Evolutionary conservation across 2,888 invertebrate species (phyloP).

Genomic region (Drosophila gaucha): DNA sequence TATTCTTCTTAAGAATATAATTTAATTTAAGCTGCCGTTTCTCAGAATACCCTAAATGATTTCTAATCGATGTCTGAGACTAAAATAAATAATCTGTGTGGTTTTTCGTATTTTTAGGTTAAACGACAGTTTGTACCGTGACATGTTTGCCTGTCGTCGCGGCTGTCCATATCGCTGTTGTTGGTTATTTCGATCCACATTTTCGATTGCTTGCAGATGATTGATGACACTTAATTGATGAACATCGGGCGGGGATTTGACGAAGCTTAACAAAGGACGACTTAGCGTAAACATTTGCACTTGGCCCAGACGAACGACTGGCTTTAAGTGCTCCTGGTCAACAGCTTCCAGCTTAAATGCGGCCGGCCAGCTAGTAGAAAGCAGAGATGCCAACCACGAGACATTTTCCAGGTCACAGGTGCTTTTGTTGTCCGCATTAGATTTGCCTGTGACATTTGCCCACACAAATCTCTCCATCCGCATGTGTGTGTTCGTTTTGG

Average conservation of each 20-base stretch:
- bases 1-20: no score
- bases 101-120: conserved; percentile 69
- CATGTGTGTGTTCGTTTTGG: conserved; percentile 19
- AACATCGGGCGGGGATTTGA: conserved; percentile 33
- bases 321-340: conserved; percentile 61
- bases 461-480: conserved; percentile 57
- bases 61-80: conserved; percentile 42
- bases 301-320: conserved; percentile 32
- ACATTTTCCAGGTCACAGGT: conserved; percentile 78
- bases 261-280: conserved; percentile 22
- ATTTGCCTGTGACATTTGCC: conserved; percentile 63
- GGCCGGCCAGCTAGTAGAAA: background rate
- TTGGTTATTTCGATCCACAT: conserved; percentile 59
- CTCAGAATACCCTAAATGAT: conserved; percentile 16
- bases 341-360: conserved; percentile 34
- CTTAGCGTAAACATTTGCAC: conserved; percentile 56
- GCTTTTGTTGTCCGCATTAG: conserved; percentile 79
- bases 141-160: conserved; percentile 74
- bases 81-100: conserved; percentile 68
- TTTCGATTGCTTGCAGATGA: conserved; percentile 66
- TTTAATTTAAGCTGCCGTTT: conserved; percentile 6
- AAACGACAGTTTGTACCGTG: conserved; percentile 80
- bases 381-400: conserved; percentile 11
- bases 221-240: conserved; percentile 83
- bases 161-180: conserved; percentile 39